These are phyloP conservation scores for Danio choprae DNA, from an alignment of 2,797 vertebrate species.

Conservation along the genomic window DNA sequence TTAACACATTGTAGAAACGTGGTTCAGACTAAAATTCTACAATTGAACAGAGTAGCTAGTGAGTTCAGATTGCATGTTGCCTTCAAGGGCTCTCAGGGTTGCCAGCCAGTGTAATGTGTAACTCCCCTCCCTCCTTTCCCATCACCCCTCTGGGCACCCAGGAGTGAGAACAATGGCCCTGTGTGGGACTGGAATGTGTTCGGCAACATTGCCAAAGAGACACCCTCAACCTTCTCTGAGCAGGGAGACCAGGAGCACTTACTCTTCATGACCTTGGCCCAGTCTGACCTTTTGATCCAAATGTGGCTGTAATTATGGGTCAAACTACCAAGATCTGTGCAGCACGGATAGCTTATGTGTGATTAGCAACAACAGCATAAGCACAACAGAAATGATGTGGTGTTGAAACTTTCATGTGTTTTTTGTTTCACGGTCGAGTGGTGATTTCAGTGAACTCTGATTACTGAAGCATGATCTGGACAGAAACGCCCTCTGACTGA, in stretches of 20 bases:
- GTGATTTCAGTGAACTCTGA: slow-evolving; percentile 27
- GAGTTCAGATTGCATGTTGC: slow-evolving; percentile 38
- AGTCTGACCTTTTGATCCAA: not conserved
- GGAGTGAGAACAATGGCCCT: slow-evolving; percentile 57
- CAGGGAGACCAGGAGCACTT: slow-evolving; percentile 8
- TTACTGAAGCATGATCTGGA: slow-evolving; percentile 28
- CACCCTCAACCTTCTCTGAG: slow-evolving; percentile 20
- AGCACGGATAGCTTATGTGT: not conserved
- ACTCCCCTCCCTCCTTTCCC: slow-evolving; percentile 49
- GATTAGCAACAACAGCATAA: slow-evolving; percentile 26
- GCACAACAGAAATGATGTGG: slow-evolving; percentile 24
- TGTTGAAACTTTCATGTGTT: slow-evolving; percentile 30
- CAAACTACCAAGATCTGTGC: not conserved
- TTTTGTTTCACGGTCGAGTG: slow-evolving; percentile 49
- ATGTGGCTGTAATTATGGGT: not conserved
- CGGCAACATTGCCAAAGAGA: slow-evolving; percentile 45
- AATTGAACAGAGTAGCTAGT: slow-evolving; percentile 5
- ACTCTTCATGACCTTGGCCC: not conserved
- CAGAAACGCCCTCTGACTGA: slow-evolving; percentile 18
- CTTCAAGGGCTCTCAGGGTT: slow-evolving; percentile 37
- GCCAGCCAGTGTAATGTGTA: slow-evolving; percentile 36
- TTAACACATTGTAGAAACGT: not conserved
- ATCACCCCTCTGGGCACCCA: slow-evolving; percentile 42
- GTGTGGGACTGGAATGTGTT: slow-evolving; percentile 60
- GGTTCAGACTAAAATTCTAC: not conserved